A percentile compares a stretch with the other conserved stretches of the same genome.
phyloP scores from a whole-genome alignment of 2,113 vertebrate genomes.

The Chitala chitala region DNA sequence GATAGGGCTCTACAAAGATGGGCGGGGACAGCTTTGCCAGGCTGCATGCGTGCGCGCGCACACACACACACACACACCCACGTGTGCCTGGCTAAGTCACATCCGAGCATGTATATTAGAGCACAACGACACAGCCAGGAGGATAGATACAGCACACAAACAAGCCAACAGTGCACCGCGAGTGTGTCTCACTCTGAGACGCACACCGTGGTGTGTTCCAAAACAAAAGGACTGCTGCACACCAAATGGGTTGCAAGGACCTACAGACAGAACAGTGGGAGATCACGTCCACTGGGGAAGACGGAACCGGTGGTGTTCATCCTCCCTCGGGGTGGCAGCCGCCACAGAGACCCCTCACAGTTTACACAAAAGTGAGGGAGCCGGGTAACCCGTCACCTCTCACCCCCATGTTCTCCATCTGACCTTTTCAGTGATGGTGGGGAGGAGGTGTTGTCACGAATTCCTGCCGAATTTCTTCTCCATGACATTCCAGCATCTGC shows the following conservation, averaged over 20 bases:
- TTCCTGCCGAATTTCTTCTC: conserved; percentile 8
- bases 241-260: too few relatives aligned
- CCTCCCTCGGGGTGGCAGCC: neutral
- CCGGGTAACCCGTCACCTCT: conserved; percentile 40
- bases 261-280: neutral
- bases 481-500: conserved; percentile 6
- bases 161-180: too few relatives aligned
- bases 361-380: conserved; percentile 38
- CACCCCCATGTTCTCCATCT: conserved; percentile 47
- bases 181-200: neutral
- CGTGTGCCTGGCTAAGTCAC: too few relatives aligned
- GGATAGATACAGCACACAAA: too few relatives aligned
- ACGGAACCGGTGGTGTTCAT: neutral
- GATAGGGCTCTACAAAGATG: neutral
- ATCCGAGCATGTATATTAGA: too few relatives aligned
- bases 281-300: neutral
- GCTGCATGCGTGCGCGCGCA: too few relatives aligned
- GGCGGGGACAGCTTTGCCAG: too few relatives aligned
- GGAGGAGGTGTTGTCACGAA: neutral
- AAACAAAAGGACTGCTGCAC: too few relatives aligned
- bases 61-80: too few relatives aligned
- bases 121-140: too few relatives aligned
- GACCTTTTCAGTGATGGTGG: conserved; percentile 36
- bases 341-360: conserved; percentile 39
- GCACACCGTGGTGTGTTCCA: neutral